Evolutionary conservation across 2,888 invertebrate genomes (phyloP).

Genomic region (Carterocephalus palaemon): DNA sequence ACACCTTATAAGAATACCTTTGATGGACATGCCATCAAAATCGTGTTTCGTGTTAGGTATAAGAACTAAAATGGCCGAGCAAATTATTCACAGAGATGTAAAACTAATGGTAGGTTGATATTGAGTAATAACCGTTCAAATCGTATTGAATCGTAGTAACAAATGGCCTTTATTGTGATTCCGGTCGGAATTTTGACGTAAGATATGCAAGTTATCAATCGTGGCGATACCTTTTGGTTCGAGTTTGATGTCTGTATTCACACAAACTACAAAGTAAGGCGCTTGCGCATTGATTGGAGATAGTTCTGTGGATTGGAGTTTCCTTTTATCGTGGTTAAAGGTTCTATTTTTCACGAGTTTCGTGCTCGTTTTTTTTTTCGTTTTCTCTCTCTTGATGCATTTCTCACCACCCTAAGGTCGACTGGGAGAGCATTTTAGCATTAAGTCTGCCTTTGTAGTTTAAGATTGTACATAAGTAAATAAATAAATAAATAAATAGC

Average conservation of each 20-base stretch:
- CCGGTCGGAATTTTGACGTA: conserved; percentile 42
- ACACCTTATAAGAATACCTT: conserved; percentile 42
- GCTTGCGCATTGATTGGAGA: too few relatives aligned
- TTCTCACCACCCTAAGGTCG: too few relatives aligned
- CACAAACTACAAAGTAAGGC: too few relatives aligned
- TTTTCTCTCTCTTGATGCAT: too few relatives aligned
- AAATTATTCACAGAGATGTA: conserved; percentile 28
- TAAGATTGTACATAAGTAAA: too few relatives aligned
- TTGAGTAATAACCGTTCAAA: conserved; percentile 64
- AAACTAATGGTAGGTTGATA: conserved; percentile 34
- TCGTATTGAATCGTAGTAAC: conserved; percentile 51
- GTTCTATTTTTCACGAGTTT: too few relatives aligned
- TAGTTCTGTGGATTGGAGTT: too few relatives aligned
- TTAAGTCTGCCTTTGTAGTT: too few relatives aligned
- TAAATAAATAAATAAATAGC: too few relatives aligned
- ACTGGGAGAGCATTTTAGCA: too few relatives aligned
- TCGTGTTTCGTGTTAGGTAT: conserved; percentile 15
- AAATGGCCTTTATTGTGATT: conserved; percentile 46
- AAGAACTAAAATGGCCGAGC: conserved; percentile 27
- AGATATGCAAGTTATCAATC: conserved; percentile 44
- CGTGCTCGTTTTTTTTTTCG: too few relatives aligned
- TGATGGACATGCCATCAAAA: conserved; percentile 23
- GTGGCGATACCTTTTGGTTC: conserved; percentile 16
- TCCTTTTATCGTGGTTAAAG: too few relatives aligned
- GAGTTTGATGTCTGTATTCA: conserved; percentile 3